phyloP scores from a whole-genome alignment of 2,797 vertebrate genomes.

The Tapirus indicus region DNA sequence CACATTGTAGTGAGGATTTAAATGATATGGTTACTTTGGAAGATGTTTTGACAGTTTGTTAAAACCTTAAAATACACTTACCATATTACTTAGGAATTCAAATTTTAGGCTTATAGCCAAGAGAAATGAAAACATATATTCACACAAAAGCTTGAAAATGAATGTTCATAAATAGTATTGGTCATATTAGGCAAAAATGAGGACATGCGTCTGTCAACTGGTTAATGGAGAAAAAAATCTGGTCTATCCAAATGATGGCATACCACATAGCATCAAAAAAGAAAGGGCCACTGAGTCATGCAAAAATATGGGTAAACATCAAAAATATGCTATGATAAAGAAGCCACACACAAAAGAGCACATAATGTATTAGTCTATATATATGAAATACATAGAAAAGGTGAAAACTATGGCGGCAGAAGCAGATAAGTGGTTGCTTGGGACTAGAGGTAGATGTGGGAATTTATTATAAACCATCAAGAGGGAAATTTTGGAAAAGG shows the following conservation, averaged over 20 bases:
- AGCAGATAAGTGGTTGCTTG: not conserved
- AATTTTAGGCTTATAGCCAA: not conserved
- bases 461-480: not conserved
- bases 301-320: not conserved
- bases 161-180: not conserved
- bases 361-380: not conserved
- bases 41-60: not conserved
- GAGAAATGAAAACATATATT: not conserved
- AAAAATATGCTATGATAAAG: not conserved
- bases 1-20: too few relatives aligned
- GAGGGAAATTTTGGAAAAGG: not conserved
- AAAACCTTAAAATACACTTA: not conserved
- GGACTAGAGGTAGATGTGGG: accelerated
- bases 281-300: not conserved
- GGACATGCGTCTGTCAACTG: not conserved
- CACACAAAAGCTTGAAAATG: not conserved
- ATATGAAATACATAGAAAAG: not conserved
- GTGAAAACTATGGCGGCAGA: not conserved
- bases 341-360: not conserved
- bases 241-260: not conserved
- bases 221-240: not conserved
- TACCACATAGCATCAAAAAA: not conserved
- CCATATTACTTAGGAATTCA: not conserved
- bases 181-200: not conserved
- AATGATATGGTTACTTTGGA: not conserved